A percentile compares a stretch with the other conserved stretches of the same genome.
Conservation (phyloP, 2,888 invertebrate genomes). For the Leptinotarsa haldemani region DNA sequence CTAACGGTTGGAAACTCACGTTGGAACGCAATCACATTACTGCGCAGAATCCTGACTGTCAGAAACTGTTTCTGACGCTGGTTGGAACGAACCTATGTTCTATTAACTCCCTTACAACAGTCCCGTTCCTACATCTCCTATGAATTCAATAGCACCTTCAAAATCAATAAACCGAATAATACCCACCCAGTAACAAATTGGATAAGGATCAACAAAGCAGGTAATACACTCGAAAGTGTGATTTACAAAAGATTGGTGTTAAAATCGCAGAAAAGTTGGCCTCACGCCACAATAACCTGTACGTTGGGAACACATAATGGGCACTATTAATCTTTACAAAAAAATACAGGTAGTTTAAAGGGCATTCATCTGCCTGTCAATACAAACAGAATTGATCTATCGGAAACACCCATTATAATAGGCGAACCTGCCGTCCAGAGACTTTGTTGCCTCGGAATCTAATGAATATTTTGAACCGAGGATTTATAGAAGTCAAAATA, state of each 20-base stretch:
- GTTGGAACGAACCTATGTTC: too few species aligned
- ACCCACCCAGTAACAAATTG: conserved; percentile 12
- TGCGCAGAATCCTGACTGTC: too few species aligned
- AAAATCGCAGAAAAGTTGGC: conserved; percentile 36
- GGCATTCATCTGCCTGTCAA: conserved; percentile 56
- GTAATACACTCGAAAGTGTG: conserved; percentile 13
- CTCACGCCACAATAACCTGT: conserved; percentile 32
- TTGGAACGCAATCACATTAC: too few species aligned
- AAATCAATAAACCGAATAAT: conserved; percentile 9
- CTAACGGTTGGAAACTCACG: too few species aligned
- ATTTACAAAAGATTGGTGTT: conserved; percentile 32
- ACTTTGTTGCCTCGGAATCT: conserved; percentile 11
- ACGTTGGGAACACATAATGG: conserved; percentile 34
- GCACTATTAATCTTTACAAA: conserved; percentile 38
- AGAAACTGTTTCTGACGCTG: too few species aligned
- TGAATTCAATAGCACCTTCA: conserved; percentile 3
- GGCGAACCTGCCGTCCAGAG: conserved; percentile 31
- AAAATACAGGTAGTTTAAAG: conserved; percentile 42
- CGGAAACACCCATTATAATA: conserved; percentile 40
- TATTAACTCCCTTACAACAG: neutral
- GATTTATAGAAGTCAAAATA: conserved; percentile 1
- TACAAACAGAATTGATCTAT: conserved; percentile 59
- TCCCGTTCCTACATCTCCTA: neutral
- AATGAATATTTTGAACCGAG: neutral
- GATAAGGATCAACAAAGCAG: conserved; percentile 17